Evolutionary conservation across 35 echinoderm and acorn worm species (phyloP), one percentile per base, ranked within the genome.

Genomic region (Diadema setosum): DNA sequence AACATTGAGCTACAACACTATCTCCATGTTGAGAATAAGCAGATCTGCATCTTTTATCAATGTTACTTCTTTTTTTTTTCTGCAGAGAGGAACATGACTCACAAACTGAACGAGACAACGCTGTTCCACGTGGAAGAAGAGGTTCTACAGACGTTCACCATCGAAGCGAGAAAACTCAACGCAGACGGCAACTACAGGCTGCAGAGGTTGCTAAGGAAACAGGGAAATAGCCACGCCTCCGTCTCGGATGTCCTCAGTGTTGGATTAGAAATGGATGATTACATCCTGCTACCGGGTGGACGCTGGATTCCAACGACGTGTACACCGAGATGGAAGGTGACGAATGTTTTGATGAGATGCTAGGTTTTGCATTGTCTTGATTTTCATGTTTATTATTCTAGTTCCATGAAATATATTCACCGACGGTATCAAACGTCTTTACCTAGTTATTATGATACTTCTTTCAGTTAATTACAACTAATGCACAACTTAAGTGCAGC

Each of bases 301-400:
- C 91, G 86, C 32, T 98, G 96, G 91, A 94, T 91, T 33, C 96
- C 96, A 26, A 65, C 85, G 0, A 69, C 15, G 0, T 98, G 96
- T 30, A 37, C 87, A 6, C 96, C 96, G 35, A 88, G 92, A 90
- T 98, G 96, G 96, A 98, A 98, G 89, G 96, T 98, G 61, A 50
- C 42, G 17, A n/a, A n/a, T n/a, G n/a, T n/a, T n/a, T n/a, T n/a
- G n/a, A n/a, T n/a, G n/a, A n/a, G n/a, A n/a, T n/a, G n/a, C n/a
- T n/a, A n/a, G n/a, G n/a, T n/a, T n/a, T n/a, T n/a, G n/a, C n/a
- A n/a, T n/a, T n/a, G n/a, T n/a, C n/a, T n/a, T n/a, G n/a, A n/a
- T n/a, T n/a, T n/a, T n/a, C n/a, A n/a, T n/a, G n/a, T n/a, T n/a
- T n/a, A n/a, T n/a, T n/a, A n/a, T n/a, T n/a, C n/a, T n/a, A n/a